Percentiles rank a stretch among this genome's conserved stretches.
Evolutionary conservation across 2,888 invertebrate species (phyloP).

Genomic region (Ophion ellenae): DNA sequence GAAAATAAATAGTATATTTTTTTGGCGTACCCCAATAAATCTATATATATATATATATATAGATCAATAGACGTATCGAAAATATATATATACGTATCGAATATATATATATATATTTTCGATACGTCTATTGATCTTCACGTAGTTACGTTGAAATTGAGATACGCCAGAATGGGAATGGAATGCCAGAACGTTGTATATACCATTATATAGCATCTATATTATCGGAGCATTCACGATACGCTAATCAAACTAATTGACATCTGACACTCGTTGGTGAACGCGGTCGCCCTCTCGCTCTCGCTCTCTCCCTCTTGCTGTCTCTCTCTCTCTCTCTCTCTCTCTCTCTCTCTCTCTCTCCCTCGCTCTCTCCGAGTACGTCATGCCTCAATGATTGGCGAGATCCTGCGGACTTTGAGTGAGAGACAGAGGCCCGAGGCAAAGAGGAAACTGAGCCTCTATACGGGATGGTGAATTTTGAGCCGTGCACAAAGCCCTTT

Average conservation of each 20-base stretch:
- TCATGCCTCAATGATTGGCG: slow-evolving; percentile 55
- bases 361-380: neutral
- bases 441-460: slow-evolving; percentile 19
- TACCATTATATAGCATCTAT: slow-evolving; percentile 20
- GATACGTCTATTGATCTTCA: neutral
- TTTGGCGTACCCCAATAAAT: too few species aligned
- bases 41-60: too few species aligned
- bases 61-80: too few species aligned
- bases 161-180: slow-evolving; percentile 49
- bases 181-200: slow-evolving; percentile 25
- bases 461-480: slow-evolving; percentile 40
- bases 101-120: neutral
- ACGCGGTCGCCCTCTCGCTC: neutral
- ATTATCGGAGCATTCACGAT: slow-evolving; percentile 53
- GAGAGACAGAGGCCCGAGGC: slow-evolving; percentile 32
- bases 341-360: neutral
- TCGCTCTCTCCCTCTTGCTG: neutral
- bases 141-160: slow-evolving; percentile 23
- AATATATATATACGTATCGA: too few species aligned
- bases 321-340: neutral
- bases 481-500: slow-evolving; percentile 6
- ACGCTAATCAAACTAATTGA: slow-evolving; percentile 66
- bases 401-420: slow-evolving; percentile 51
- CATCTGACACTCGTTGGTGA: slow-evolving; percentile 58
- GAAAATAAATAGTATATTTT: too few species aligned